phyloP scores from a whole-genome alignment of 2,797 vertebrate species.

The Echeneis naucrates region DNA sequence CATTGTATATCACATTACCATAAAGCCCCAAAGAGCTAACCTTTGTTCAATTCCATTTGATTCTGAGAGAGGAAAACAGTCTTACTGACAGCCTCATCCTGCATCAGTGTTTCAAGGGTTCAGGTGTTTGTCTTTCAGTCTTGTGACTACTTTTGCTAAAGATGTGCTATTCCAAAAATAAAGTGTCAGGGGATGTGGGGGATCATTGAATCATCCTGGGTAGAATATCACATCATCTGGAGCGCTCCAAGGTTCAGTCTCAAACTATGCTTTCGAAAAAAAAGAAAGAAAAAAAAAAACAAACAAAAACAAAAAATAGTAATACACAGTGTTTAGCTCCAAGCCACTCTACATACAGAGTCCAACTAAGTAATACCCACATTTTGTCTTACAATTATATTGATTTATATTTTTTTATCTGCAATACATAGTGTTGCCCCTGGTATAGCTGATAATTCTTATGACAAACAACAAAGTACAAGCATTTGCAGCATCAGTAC shows the following conservation, averaged over 20 bases:
- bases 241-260: slow-evolving; percentile 75
- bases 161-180: slow-evolving; percentile 86
- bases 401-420: slow-evolving; percentile 26
- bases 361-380: slow-evolving; percentile 37
- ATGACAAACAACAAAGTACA: slow-evolving; percentile 59
- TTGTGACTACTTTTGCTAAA: slow-evolving; percentile 84
- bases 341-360: slow-evolving; percentile 25
- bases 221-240: slow-evolving; percentile 81
- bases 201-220: slow-evolving; percentile 82
- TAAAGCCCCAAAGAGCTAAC: slow-evolving; percentile 82
- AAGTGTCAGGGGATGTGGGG: slow-evolving; percentile 78
- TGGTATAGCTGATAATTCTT: slow-evolving; percentile 35
- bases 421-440: slow-evolving; percentile 27
- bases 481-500: slow-evolving; percentile 70
- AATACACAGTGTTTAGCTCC: slow-evolving; percentile 43
- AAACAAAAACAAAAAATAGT: no score
- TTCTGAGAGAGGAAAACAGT: slow-evolving; percentile 73
- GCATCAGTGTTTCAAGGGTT: slow-evolving; percentile 76
- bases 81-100: slow-evolving; percentile 73
- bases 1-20: slow-evolving; percentile 82
- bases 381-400: slow-evolving; percentile 40
- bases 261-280: slow-evolving; percentile 55
- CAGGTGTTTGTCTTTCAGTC: slow-evolving; percentile 84
- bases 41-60: slow-evolving; percentile 83
- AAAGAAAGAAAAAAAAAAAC: no score